These are phyloP conservation scores for Phoenicopterus ruber DNA, from an alignment of 2,113 vertebrate species.

Conservation along the genomic window DNA sequence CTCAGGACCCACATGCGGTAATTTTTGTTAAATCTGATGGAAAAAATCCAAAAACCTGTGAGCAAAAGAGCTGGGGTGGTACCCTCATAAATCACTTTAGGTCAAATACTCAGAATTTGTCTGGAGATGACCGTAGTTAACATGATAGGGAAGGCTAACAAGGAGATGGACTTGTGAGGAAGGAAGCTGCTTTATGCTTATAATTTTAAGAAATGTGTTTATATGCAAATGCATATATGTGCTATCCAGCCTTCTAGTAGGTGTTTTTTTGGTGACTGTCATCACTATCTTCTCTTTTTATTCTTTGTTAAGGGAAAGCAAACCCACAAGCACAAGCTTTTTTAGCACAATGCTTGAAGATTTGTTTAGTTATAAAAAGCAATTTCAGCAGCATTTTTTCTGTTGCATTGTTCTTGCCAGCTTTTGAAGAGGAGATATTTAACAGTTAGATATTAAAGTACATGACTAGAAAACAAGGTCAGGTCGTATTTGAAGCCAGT, in stretches of 20 bases:
- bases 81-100: not conserved
- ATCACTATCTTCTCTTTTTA: constrained; percentile 30
- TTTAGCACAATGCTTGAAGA: constrained; percentile 21
- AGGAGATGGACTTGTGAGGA: not conserved
- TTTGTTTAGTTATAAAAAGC: constrained; percentile 22
- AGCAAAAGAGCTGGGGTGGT: not conserved
- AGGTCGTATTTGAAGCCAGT: not conserved
- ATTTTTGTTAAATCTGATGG: not conserved
- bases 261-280: constrained; percentile 30
- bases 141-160: not conserved
- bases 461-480: not conserved
- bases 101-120: not conserved
- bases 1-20: not conserved
- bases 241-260: constrained; percentile 17
- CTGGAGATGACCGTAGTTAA: not conserved
- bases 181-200: not conserved
- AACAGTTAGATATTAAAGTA: constrained; percentile 1
- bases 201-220: not conserved
- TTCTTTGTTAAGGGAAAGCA: constrained; percentile 39
- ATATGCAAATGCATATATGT: not conserved
- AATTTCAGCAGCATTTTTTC: constrained; percentile 24
- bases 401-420: constrained; percentile 25
- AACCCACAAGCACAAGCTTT: constrained; percentile 26
- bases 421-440: not conserved
- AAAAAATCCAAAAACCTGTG: accelerated